phyloP scores from a whole-genome alignment of 1,140 invertebrate species.

The Phocides pigmalion region DNA sequence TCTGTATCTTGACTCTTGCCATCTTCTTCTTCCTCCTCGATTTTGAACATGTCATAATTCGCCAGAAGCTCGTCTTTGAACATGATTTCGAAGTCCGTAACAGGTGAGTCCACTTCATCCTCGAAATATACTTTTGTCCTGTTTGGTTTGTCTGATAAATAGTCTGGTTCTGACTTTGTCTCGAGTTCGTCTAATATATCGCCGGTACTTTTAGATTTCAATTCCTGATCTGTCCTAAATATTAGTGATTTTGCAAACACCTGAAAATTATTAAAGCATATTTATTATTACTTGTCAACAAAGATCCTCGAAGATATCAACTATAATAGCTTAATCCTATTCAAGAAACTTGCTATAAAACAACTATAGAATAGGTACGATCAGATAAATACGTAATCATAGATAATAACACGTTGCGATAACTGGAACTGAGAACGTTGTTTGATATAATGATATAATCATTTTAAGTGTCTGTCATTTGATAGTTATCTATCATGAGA shows the following conservation, averaged over 20 bases:
- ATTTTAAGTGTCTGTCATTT: not conserved
- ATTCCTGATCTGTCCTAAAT: conserved; percentile 78
- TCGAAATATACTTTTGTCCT: conserved; percentile 79
- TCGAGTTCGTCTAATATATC: conserved; percentile 68
- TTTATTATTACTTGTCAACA: not conserved
- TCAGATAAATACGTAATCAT: not conserved
- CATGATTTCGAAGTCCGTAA: conserved; percentile 84
- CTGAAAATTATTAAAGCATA: conserved; percentile 51
- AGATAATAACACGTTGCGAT: conserved; percentile 1
- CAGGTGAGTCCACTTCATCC: conserved; percentile 72
- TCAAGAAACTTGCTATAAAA: not conserved
- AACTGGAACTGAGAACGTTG: not conserved
- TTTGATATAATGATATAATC: not conserved
- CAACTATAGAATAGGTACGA: not conserved
- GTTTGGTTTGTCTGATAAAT: conserved; percentile 68
- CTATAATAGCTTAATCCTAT: not conserved
- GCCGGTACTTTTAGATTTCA: conserved; percentile 63
- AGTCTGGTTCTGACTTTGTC: conserved; percentile 76
- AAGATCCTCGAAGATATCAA: too few species aligned
- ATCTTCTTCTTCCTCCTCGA: conserved; percentile 81
- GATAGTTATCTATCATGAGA: not conserved
- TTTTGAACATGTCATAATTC: conserved; percentile 76
- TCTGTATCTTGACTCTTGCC: conserved; percentile 65
- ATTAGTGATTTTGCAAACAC: conserved; percentile 82
- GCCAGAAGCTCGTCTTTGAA: conserved; percentile 79